Percentiles rank a stretch among this genome's conserved stretches.
Evolutionary conservation across 2,113 vertebrate species (phyloP).

Genomic region (Cavia aperea): DNA sequence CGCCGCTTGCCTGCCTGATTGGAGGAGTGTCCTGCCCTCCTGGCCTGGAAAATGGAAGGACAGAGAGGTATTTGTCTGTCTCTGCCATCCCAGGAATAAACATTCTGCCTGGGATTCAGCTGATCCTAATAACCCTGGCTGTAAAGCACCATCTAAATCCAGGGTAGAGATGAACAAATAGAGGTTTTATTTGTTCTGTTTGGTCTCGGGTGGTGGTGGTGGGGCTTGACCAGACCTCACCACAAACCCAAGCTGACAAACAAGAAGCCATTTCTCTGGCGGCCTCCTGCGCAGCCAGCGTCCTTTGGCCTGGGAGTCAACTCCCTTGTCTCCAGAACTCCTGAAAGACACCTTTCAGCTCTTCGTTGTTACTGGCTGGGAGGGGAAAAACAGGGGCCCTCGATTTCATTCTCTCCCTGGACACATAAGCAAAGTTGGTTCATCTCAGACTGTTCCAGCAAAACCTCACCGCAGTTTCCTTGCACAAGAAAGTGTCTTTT

Average conservation of each 20-base stretch:
- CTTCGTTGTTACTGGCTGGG: neutral
- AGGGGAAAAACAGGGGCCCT: neutral
- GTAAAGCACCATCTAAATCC: conserved; percentile 58
- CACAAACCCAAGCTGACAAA: conserved; percentile 56
- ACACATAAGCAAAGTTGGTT: conserved; percentile 47
- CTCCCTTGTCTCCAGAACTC: conserved; percentile 42
- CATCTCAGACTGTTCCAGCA: neutral
- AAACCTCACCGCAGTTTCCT: conserved; percentile 45
- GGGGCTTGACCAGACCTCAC: conserved; percentile 42
- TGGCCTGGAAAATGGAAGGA: conserved; percentile 57
- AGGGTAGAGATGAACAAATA: conserved; percentile 61
- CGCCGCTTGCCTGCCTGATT: conserved; percentile 35
- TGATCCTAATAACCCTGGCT: conserved; percentile 56
- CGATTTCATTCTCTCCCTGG: conserved; percentile 57
- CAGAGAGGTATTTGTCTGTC: conserved; percentile 63
- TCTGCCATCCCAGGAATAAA: conserved; percentile 61
- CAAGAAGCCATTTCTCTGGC: conserved; percentile 61
- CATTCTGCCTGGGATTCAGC: conserved; percentile 56
- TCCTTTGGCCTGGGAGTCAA: conserved; percentile 8
- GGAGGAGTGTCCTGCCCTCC: conserved; percentile 57
- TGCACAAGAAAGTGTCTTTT: conserved; percentile 50
- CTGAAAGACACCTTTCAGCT: conserved; percentile 67
- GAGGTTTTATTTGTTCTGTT: conserved; percentile 66
- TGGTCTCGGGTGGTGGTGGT: conserved; percentile 14
- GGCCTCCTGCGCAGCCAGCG: neutral